Conservation (phyloP, 2,888 invertebrate genomes). For the Noctua janthe region DNA sequence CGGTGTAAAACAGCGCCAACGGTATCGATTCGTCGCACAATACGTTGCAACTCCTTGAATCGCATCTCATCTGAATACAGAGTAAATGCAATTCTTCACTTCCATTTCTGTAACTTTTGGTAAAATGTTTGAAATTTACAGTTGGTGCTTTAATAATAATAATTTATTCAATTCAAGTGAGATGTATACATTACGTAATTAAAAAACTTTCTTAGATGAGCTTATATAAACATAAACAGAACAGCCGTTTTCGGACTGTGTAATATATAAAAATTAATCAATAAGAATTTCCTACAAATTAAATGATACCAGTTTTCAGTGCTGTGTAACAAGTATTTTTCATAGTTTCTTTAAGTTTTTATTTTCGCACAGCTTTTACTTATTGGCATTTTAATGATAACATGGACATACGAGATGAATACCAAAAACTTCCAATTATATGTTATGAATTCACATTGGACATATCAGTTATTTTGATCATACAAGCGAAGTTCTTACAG, state of each 20-base stretch:
- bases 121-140: neutral
- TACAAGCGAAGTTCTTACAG: neutral
- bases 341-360: neutral
- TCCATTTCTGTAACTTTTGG: conserved; percentile 16
- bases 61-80: conserved; percentile 47
- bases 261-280: neutral
- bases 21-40: conserved; percentile 60
- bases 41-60: conserved; percentile 58
- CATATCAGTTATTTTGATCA: neutral
- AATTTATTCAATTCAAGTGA: too few species aligned
- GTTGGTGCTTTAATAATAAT: neutral
- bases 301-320: neutral
- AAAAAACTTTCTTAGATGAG: too few species aligned
- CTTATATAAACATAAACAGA: too few species aligned
- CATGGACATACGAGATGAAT: too few species aligned
- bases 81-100: conserved; percentile 41
- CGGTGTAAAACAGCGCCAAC: conserved; percentile 52
- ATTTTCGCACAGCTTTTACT: neutral
- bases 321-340: too few species aligned
- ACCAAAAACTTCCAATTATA: neutral
- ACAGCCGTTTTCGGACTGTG: neutral
- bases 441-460: neutral
- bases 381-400: too few species aligned
- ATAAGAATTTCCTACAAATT: neutral
- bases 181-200: too few species aligned